Conservation (phyloP, 2,113 vertebrate genomes). For the Amblyopsis rosae region DNA sequence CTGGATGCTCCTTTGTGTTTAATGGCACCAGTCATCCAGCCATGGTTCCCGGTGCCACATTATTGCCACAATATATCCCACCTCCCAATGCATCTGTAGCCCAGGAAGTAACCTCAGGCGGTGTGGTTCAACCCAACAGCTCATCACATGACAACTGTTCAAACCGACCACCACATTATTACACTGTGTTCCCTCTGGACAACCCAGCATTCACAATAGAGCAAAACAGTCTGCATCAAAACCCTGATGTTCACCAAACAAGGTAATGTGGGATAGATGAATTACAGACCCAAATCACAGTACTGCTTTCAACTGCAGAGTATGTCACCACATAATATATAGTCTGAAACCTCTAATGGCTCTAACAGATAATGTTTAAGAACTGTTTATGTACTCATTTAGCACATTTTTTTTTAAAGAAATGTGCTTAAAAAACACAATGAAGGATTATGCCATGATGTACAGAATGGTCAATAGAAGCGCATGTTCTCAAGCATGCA, state of each 20-base stretch:
- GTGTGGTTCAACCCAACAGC: constrained; percentile 43
- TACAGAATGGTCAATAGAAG: no score
- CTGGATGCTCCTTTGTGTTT: constrained; percentile 78
- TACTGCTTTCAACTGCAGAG: not conserved
- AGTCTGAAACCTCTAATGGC: not conserved
- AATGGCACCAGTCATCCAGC: constrained; percentile 79
- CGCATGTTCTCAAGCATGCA: no score
- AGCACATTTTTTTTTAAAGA: not conserved
- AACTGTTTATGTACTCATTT: not conserved
- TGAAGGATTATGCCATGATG: no score
- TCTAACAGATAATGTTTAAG: not conserved
- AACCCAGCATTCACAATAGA: constrained; percentile 67
- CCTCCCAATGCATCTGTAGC: constrained; percentile 55
- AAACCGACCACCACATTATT: constrained; percentile 66
- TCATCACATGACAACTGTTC: constrained; percentile 10
- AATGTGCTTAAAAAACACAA: no score
- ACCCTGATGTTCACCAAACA: constrained; percentile 22
- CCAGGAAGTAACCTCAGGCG: constrained; percentile 47
- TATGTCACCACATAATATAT: not conserved
- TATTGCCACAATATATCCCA: constrained; percentile 81
- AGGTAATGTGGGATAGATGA: constrained; percentile 64
- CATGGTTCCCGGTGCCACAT: constrained; percentile 74
- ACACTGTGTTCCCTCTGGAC: constrained; percentile 65
- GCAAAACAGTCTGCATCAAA: constrained; percentile 34
- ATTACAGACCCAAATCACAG: not conserved